phyloP scores from a whole-genome alignment of 2,888 invertebrate genomes.

The Didymodactylos carnosus region DNA sequence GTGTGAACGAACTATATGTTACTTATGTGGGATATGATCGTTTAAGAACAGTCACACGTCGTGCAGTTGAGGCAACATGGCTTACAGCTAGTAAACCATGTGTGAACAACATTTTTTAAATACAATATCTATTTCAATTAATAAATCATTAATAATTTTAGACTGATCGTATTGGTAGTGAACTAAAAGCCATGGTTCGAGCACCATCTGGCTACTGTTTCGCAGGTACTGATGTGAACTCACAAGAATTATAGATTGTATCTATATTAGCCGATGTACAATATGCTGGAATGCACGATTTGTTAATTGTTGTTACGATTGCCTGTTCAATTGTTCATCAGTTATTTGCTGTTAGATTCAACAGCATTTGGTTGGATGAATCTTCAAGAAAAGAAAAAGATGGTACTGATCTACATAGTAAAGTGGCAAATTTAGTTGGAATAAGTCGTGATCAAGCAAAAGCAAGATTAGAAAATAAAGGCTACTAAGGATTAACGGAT shows the following conservation, averaged over 20 bases:
- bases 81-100: slow-evolving; percentile 95
- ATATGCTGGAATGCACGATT: slow-evolving; percentile 50
- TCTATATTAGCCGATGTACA: slow-evolving; percentile 64
- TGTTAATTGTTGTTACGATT: slow-evolving; percentile 1
- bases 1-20: too few relatives aligned
- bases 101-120: too few relatives aligned
- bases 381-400: slow-evolving; percentile 69
- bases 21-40: too few relatives aligned
- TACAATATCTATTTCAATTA: too few relatives aligned
- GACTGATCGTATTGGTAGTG: slow-evolving; percentile 69
- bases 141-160: slow-evolving; percentile 16
- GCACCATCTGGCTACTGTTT: slow-evolving; percentile 70
- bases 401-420: slow-evolving; percentile 81
- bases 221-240: slow-evolving; percentile 95
- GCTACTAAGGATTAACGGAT: too few relatives aligned
- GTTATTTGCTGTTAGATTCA: slow-evolving; percentile 39
- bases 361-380: slow-evolving; percentile 95
- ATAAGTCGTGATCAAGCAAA: slow-evolving; percentile 82
- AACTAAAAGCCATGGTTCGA: slow-evolving; percentile 79
- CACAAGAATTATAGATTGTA: slow-evolving; percentile 92
- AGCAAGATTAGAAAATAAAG: too few relatives aligned
- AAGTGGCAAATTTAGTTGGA: slow-evolving; percentile 66
- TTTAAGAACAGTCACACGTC: slow-evolving; percentile 75
- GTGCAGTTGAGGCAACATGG: slow-evolving; percentile 93
- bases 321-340: neutral